phyloP scores from a whole-genome alignment of 2,797 vertebrate genomes.

The Argyrosomus regius region DNA sequence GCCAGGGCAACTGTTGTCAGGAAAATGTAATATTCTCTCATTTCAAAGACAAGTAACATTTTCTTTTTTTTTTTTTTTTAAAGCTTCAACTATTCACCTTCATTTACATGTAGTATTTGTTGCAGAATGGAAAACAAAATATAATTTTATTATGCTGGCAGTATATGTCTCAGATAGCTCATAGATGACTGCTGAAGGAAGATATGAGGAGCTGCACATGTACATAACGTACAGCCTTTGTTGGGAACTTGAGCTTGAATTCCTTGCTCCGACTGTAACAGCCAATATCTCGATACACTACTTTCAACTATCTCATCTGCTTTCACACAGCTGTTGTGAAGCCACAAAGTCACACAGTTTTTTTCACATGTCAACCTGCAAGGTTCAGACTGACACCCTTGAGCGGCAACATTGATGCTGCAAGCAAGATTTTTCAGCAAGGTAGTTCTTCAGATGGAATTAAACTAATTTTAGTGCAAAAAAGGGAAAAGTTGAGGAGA shows the following conservation, averaged over 20 bases:
- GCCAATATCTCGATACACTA: conserved; percentile 6
- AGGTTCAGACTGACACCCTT: conserved; percentile 1
- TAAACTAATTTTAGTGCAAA: background rate
- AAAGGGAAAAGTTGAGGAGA: background rate
- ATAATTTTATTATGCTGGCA: conserved; percentile 25
- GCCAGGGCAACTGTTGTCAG: conserved; percentile 48
- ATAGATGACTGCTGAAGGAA: conserved; percentile 19
- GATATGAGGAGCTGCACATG: background rate
- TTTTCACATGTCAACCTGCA: conserved; percentile 18
- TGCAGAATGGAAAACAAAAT: conserved; percentile 16
- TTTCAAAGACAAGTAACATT: conserved; percentile 52
- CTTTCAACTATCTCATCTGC: conserved; percentile 13
- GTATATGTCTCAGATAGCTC: conserved; percentile 28
- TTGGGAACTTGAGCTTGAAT: too few species aligned
- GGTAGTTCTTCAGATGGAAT: conserved; percentile 15
- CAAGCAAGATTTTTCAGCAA: background rate
- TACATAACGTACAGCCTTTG: conserved; percentile 20
- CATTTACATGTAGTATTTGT: conserved; percentile 28
- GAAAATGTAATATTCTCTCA: conserved; percentile 64
- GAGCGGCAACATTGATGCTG: conserved; percentile 17
- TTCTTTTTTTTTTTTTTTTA: conserved; percentile 8
- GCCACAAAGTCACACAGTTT: conserved; percentile 22
- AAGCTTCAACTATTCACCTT: conserved; percentile 34
- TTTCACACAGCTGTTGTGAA: conserved; percentile 27
- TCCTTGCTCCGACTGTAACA: conserved; percentile 23